A percentile compares a stretch with the other conserved stretches of the same genome.
These are phyloP conservation scores for Babyrousa celebensis DNA, from an alignment of 2,797 vertebrate species.

Conservation along the genomic window DNA sequence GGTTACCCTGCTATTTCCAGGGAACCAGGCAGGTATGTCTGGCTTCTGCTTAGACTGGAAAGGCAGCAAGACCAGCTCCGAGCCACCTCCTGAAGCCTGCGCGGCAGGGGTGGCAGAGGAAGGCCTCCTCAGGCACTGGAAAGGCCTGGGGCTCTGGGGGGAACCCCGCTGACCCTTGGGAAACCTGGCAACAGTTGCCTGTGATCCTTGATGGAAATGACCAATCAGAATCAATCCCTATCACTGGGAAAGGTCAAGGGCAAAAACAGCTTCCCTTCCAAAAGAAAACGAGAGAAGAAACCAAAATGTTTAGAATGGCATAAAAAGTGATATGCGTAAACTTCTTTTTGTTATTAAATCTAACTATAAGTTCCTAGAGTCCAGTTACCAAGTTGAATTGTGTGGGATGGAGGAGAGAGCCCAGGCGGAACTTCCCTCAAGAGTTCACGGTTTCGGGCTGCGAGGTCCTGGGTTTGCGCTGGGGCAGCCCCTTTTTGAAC, in stretches of 20 bases:
- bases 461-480: conserved; percentile 94
- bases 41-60: conserved; percentile 27
- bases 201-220: conserved; percentile 61
- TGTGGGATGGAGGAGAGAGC: conserved; percentile 67
- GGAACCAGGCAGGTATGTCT: neutral
- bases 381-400: conserved; percentile 82
- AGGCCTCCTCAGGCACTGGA: neutral
- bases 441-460: conserved; percentile 88
- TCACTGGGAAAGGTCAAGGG: conserved; percentile 64
- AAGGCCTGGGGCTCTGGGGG: conserved; percentile 21
- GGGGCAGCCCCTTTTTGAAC: conserved; percentile 93
- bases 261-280: conserved; percentile 69
- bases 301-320: conserved; percentile 91
- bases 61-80: neutral
- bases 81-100: neutral
- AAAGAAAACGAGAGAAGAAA: conserved; percentile 79
- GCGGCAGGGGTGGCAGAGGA: neutral
- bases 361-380: conserved; percentile 87
- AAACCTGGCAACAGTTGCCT: conserved; percentile 61
- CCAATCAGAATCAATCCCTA: conserved; percentile 62
- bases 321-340: conserved; percentile 93
- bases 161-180: neutral
- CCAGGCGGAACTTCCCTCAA: conserved; percentile 80
- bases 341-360: conserved; percentile 91
- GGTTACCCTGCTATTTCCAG: neutral